phyloP scores from a whole-genome alignment of 2,797 vertebrate genomes.

The Anisognathus igniventris region DNA sequence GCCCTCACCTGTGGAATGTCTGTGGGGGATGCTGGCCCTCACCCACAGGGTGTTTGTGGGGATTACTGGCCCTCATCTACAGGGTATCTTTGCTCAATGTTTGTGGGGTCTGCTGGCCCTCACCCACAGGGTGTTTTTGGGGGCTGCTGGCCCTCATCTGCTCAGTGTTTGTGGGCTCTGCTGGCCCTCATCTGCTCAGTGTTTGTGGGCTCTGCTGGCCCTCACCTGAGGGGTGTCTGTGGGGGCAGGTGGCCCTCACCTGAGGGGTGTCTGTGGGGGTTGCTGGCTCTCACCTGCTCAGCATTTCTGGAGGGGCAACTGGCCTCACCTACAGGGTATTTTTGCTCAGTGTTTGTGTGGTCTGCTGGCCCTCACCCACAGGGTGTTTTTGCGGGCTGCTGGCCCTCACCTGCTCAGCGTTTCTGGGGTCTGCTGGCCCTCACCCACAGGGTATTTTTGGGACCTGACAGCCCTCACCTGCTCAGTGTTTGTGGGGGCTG shows the following conservation, averaged over 20 bases:
- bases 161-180: accelerated
- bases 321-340: too few relatives aligned
- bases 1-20: accelerated
- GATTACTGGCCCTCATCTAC: accelerated
- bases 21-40: accelerated
- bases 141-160: accelerated
- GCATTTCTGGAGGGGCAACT: too few relatives aligned
- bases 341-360: too few relatives aligned
- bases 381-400: background rate
- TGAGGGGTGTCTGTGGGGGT: too few relatives aligned
- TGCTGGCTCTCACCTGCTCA: too few relatives aligned
- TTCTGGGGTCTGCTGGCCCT: accelerated
- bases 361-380: accelerated
- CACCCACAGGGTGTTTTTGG: accelerated
- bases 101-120: accelerated
- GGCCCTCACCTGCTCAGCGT: accelerated
- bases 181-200: background rate
- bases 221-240: accelerated
- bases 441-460: accelerated
- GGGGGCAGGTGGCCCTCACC: background rate
- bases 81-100: background rate
- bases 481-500: too few relatives aligned
- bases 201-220: background rate
- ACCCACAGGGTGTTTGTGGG: accelerated
- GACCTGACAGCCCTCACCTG: too few relatives aligned